Evolutionary conservation across 2,888 invertebrate genomes (phyloP).

Genomic region (Drepana falcataria): DNA sequence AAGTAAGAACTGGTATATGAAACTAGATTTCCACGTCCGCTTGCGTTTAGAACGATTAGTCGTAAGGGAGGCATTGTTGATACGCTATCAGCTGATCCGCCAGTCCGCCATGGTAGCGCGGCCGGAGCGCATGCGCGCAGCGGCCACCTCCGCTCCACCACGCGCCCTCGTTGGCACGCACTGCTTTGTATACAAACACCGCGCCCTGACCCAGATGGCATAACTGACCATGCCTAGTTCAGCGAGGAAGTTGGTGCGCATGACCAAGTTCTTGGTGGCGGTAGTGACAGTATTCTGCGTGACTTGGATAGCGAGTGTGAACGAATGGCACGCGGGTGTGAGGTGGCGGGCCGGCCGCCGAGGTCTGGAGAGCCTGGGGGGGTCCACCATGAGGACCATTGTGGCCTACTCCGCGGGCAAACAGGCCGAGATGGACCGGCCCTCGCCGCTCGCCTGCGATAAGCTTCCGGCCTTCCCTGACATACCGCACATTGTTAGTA

Average conservation of each 20-base stretch:
- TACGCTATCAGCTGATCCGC: constrained; percentile 72
- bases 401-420: constrained; percentile 80
- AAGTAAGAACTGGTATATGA: constrained; percentile 60
- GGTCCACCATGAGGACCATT: constrained; percentile 76
- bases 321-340: constrained; percentile 56
- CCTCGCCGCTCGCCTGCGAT: constrained; percentile 62
- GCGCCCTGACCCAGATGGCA: constrained; percentile 20
- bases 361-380: constrained; percentile 13
- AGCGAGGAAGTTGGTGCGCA: constrained; percentile 51
- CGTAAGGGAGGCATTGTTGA: constrained; percentile 68
- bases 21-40: constrained; percentile 69
- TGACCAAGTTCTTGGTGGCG: constrained; percentile 58
- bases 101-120: constrained; percentile 73
- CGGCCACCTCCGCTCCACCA: constrained; percentile 30
- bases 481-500: constrained; percentile 54
- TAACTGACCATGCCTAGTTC: constrained; percentile 43
- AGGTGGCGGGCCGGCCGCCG: constrained; percentile 40
- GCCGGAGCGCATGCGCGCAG: constrained; percentile 64
- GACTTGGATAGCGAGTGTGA: constrained; percentile 66
- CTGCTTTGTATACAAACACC: constrained; percentile 7
- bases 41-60: constrained; percentile 69
- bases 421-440: constrained; percentile 71
- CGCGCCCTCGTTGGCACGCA: constrained; percentile 8
- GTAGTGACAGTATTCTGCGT: constrained; percentile 64
- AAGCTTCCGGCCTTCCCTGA: constrained; percentile 54